Conservation (phyloP, 2,888 invertebrate genomes). For the Lapara coniferarum region DNA sequence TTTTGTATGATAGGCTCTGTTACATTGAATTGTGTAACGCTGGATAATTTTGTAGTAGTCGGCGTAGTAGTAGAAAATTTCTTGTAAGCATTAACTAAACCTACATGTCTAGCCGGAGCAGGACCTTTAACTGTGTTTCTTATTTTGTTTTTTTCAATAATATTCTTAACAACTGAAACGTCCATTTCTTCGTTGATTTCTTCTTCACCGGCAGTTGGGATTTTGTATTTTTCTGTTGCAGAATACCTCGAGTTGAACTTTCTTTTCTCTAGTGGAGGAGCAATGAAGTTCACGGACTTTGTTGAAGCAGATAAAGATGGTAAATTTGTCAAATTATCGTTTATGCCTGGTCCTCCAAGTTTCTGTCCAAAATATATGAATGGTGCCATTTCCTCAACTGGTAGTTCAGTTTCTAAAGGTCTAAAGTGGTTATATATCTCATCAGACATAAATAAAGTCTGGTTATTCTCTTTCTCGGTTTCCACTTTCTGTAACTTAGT, state of each 20-base stretch:
- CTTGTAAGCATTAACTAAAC: conserved; percentile 76
- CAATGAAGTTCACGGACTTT: conserved; percentile 75
- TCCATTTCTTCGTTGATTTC: conserved; percentile 84
- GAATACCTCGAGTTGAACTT: conserved; percentile 77
- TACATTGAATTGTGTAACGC: conserved; percentile 59
- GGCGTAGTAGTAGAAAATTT: conserved; percentile 66
- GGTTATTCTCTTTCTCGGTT: conserved; percentile 75
- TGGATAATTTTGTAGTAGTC: conserved; percentile 59
- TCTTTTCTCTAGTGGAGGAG: conserved; percentile 69
- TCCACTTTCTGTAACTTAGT: conserved; percentile 64
- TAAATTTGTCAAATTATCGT: conserved; percentile 74
- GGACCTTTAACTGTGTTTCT: conserved; percentile 79
- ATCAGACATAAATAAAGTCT: conserved; percentile 84
- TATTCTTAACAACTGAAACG: conserved; percentile 83
- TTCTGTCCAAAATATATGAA: conserved; percentile 89
- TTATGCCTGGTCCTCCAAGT: conserved; percentile 66
- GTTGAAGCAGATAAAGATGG: conserved; percentile 78
- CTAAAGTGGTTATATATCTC: conserved; percentile 86
- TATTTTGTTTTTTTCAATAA: conserved; percentile 80
- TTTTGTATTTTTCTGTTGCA: conserved; percentile 77
- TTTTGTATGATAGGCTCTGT: conserved; percentile 61
- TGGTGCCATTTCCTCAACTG: conserved; percentile 87
- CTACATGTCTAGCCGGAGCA: conserved; percentile 75
- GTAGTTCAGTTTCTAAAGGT: conserved; percentile 85
- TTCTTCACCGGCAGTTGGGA: conserved; percentile 80